Base-by-base conservation (phyloP, 2,888 invertebrate species). In the Drosophila ezoana region DNA sequence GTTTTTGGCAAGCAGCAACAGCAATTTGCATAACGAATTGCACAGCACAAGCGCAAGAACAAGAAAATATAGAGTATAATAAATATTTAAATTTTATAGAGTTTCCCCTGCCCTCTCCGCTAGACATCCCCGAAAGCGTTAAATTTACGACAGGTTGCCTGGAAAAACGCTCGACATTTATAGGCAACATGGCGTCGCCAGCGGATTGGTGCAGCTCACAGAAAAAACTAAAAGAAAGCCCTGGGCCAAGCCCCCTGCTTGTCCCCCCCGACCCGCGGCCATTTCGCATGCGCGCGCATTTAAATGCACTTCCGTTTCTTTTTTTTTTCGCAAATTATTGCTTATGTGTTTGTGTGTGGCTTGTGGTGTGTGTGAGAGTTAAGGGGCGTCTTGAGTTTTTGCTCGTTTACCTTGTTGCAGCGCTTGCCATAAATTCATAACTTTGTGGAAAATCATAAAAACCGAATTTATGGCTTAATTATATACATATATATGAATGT, bases 401-500 rank as follows among this genome's bases (percentile, higher is more conserved):
- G 41, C 14, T 40, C 14, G 69, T n/a, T 73, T 60, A 74, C 72
- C 53, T 80, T 76, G 77, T 77, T 77, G 80, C 72, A 60, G 68
- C 56, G 32, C 44, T 68, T 64, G 71, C 86, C 72, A 89, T 87
- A 89, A 89, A 89, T 86, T 86, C 81, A 88, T 88, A 90, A 90
- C 90, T 81, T 90, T 90, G 89, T 86, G 82, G 70, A 89, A 89
- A 89, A 90, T 87, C 89, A 79, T 84, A 87, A 86, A 87, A 83
- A 78, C 84, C 71, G 75, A 90, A 90, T 90, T 90, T 90, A 90
- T 90, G 83, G 77, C 89, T 90, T 90, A 90, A 90, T 90, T 90
- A 89, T 81, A 90, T 85, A 76, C 63, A 79, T 74, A 78, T 52
- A 35, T 38, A 40, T 45, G 28, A n/a, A 14, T 28, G 8, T 54